These are phyloP conservation scores for Atta colombica DNA, from an alignment of 1,140 invertebrate genomes.

Conservation along the genomic window DNA sequence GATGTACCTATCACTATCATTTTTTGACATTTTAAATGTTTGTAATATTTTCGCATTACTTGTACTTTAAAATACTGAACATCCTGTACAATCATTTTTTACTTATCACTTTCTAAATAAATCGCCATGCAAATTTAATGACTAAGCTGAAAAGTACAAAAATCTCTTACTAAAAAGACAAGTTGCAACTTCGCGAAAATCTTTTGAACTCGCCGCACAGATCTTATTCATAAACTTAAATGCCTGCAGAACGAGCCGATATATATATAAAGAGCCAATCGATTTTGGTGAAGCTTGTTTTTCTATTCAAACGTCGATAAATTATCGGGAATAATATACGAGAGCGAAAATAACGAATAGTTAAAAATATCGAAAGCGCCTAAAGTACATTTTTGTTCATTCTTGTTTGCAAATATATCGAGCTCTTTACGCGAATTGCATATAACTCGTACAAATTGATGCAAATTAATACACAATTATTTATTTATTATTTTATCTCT, in stretches of 20 bases:
- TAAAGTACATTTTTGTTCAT: neutral
- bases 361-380: conserved; percentile 38
- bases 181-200: conserved; percentile 7
- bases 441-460: neutral
- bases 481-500: neutral
- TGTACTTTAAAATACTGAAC: neutral
- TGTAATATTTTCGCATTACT: neutral
- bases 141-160: neutral
- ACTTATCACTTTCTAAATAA: conserved; percentile 31
- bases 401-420: neutral
- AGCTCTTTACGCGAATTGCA: neutral
- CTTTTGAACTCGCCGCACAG: neutral
- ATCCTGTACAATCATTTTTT: conserved; percentile 15
- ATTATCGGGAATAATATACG: conserved; percentile 11
- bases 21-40: neutral
- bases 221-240: conserved; percentile 31
- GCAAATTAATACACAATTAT: neutral
- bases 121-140: conserved; percentile 38
- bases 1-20: neutral
- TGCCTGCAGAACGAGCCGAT: neutral
- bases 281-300: conserved; percentile 22
- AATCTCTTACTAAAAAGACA: neutral
- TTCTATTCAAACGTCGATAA: conserved; percentile 32
- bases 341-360: conserved; percentile 15
- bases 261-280: neutral